These are phyloP conservation scores for Ammospiza maritima DNA, from an alignment of 2,797 vertebrate species.

Conservation along the genomic window DNA sequence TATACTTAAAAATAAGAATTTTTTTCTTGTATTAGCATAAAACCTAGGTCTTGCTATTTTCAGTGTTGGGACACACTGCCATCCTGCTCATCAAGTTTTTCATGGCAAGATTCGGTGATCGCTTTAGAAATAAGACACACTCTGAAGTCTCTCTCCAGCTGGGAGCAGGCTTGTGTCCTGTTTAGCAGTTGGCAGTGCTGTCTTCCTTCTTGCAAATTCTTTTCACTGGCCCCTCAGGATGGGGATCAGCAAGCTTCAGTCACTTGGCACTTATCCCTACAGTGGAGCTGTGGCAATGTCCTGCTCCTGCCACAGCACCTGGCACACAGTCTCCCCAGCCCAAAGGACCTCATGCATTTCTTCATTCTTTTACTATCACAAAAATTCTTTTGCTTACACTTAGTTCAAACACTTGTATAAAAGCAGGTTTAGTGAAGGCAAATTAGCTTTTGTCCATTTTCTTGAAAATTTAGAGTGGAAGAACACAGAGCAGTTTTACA, in stretches of 20 bases:
- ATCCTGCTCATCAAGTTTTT: background rate
- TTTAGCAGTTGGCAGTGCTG: background rate
- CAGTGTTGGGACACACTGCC: background rate
- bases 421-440: background rate
- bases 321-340: background rate
- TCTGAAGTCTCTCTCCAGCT: background rate
- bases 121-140: background rate
- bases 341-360: background rate
- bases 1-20: background rate
- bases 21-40: background rate
- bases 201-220: background rate
- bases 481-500: background rate
- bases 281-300: accelerated
- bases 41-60: background rate
- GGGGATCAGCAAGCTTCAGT: background rate
- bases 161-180: background rate
- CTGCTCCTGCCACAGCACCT: background rate
- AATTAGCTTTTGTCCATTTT: background rate
- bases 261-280: background rate
- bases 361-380: background rate
- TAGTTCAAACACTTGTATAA: background rate
- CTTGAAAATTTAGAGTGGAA: background rate
- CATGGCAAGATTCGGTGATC: background rate
- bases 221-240: background rate
- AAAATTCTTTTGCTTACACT: background rate